Evolutionary conservation across 2,113 vertebrate species (phyloP), one percentile per base, ranked within the genome.

Genomic region (Bujurquina vittata): DNA sequence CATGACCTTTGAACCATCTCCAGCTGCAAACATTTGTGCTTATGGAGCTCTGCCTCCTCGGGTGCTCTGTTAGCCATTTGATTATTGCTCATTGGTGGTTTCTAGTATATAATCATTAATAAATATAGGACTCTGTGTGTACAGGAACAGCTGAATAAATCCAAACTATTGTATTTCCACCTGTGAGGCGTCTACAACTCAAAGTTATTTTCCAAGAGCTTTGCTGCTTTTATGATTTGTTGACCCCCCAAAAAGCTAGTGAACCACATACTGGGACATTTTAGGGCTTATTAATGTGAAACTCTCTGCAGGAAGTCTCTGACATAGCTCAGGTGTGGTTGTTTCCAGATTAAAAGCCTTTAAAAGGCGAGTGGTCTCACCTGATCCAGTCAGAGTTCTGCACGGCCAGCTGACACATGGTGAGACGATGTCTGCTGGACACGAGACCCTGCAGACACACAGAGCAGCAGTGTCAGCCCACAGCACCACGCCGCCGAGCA

Each of bases 331-430:
- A 3, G 10, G 29, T 4, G 3, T 31, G 43, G 18, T 52, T 29
- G 1, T 69, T 69, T 69, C 3, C 43, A 75, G 5, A 29, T 10
- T 60, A 43, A 76, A 77, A 60, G 40, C 46, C 26, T 72, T 26
- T 72, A n/a, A 1, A 23, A 55, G 11, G 14, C 7, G 40, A n/a
- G 29, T 1, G 0, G 14, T n/a, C 91, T 95, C 94, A 99, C 98
- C 98, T 97, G 95, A 99, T 99, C 98, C 98, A 99, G 58, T 99
- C 98, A 0, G 98, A 99, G 14, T 96, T 97, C 95, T 98, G 97
- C 29, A 99, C 97, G 0, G 98, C 98, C 95, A 99, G 90, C 84
- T 99, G 98, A 92, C 98, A 99, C 98, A 99, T 99, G 94, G 96
- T 97, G 88, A 99, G 94, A 29, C 98, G 97, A 88, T 99, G 98